A percentile compares a stretch with the other conserved stretches of the same genome.
Conservation (phyloP, 1,140 invertebrate species). For the Hypothenemus hampei region DNA sequence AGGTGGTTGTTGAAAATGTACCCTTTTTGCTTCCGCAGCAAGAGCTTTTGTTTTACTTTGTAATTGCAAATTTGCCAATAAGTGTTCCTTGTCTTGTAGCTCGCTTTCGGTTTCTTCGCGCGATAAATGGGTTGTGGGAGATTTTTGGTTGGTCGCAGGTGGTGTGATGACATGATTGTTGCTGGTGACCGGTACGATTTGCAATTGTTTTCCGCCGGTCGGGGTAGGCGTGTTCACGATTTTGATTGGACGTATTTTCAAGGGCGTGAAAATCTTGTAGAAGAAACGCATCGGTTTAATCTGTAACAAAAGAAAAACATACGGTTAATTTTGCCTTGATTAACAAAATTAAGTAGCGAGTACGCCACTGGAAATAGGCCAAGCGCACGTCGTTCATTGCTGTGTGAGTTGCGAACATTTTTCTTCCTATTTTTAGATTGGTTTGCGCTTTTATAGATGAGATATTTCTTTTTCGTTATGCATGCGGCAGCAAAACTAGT, state of each 20-base stretch:
- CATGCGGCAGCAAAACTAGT: slow-evolving; percentile 5
- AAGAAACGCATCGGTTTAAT: slow-evolving; percentile 60
- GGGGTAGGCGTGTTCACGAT: slow-evolving; percentile 40
- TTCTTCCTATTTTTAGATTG: slow-evolving; percentile 25
- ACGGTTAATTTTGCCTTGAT: background rate
- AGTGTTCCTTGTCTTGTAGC: slow-evolving; percentile 36
- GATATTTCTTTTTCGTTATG: slow-evolving; percentile 1
- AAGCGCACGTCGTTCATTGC: slow-evolving; percentile 5
- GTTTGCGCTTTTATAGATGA: slow-evolving; percentile 19
- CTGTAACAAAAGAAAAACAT: slow-evolving; percentile 43
- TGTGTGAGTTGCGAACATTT: slow-evolving; percentile 14
- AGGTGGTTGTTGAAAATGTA: slow-evolving; percentile 2
- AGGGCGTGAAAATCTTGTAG: slow-evolving; percentile 51
- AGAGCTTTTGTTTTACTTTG: slow-evolving; percentile 38
- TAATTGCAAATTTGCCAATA: slow-evolving; percentile 39
- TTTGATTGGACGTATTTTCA: slow-evolving; percentile 42
- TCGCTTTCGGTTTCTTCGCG: slow-evolving; percentile 29
- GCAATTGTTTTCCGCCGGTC: slow-evolving; percentile 38
- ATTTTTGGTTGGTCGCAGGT: slow-evolving; percentile 8
- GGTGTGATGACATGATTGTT: background rate
- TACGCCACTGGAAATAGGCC: slow-evolving; percentile 20
- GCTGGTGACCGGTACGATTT: slow-evolving; percentile 39
- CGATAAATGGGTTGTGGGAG: slow-evolving; percentile 18
- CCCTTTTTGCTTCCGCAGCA: slow-evolving; percentile 22
- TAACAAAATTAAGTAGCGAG: background rate